Evolutionary conservation across 2,888 invertebrate species (phyloP).

Genomic region (Brenthis ino): DNA sequence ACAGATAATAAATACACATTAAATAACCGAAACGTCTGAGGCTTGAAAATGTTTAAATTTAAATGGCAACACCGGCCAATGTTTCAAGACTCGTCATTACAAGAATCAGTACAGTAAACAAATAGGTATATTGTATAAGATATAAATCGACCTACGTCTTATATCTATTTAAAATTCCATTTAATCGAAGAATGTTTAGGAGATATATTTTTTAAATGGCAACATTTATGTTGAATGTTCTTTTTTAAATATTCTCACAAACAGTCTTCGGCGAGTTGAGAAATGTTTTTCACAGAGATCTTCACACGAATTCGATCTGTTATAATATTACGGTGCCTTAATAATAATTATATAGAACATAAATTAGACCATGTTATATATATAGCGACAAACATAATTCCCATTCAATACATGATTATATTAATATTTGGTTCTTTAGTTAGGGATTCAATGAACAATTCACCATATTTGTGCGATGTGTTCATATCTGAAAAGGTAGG

Average conservation of each 20-base stretch:
- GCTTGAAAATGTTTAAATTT: neutral
- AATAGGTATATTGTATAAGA: constrained; percentile 24
- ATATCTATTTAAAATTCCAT: constrained; percentile 27
- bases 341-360: constrained; percentile 52
- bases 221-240: neutral
- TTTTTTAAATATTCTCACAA: constrained; percentile 13
- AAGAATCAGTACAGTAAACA: constrained; percentile 25
- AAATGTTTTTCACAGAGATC: constrained; percentile 26
- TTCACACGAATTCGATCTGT: constrained; percentile 24
- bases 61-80: constrained; percentile 12
- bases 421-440: constrained; percentile 79
- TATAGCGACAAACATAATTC: constrained; percentile 45
- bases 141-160: constrained; percentile 33
- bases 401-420: constrained; percentile 69
- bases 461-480: constrained; percentile 59
- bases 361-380: constrained; percentile 59
- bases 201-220: constrained; percentile 11
- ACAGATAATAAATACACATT: constrained; percentile 25
- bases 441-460: constrained; percentile 35
- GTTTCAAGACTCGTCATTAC: constrained; percentile 16
- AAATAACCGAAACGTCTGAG: constrained; percentile 9
- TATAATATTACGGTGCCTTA: constrained; percentile 5
- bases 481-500: constrained; percentile 55
- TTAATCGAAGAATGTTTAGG: constrained; percentile 11
- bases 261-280: neutral